Evolutionary conservation across 2,888 invertebrate species (phyloP).

Genomic region (Digitonthophagus gazella): DNA sequence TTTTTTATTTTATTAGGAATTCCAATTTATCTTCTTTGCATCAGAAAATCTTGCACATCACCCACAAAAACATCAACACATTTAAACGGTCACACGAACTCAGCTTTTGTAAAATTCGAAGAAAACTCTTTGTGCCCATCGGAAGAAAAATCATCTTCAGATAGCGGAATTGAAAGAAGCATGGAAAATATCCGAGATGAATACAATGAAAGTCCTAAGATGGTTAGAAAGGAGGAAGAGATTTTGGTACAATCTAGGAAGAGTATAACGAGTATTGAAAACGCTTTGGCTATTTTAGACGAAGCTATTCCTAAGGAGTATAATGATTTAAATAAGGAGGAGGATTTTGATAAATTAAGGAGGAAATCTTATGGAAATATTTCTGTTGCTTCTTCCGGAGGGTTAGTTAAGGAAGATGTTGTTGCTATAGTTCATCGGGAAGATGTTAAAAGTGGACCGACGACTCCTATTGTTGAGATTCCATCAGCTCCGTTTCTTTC

Average conservation of each 20-base stretch:
- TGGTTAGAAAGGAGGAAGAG: not conserved
- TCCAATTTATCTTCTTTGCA: not conserved
- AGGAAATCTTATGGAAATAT: conserved; percentile 40
- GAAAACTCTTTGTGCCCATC: not conserved
- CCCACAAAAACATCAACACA: not conserved
- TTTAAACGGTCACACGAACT: not conserved
- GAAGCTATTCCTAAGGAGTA: conserved; percentile 32
- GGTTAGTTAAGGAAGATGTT: conserved; percentile 53
- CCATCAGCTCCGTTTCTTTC: conserved; percentile 24
- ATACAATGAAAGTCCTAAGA: not conserved
- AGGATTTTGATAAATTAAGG: conserved; percentile 14
- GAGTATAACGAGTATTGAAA: conserved; percentile 13
- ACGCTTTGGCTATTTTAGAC: conserved; percentile 32
- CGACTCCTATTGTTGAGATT: conserved; percentile 26
- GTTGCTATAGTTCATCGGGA: conserved; percentile 60
- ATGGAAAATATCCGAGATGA: not conserved
- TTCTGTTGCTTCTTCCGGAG: conserved; percentile 35
- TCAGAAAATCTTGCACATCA: not conserved
- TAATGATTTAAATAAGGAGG: conserved; percentile 4
- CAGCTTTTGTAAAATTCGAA: not conserved
- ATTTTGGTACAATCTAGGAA: not conserved
- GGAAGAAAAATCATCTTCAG: conserved; percentile 11
- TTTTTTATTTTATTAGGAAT: too few species aligned
- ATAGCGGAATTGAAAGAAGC: conserved; percentile 16
- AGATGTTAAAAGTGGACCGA: conserved; percentile 43